Base-by-base conservation (phyloP, 2,113 vertebrate species). In the Canis aureus region DNA sequence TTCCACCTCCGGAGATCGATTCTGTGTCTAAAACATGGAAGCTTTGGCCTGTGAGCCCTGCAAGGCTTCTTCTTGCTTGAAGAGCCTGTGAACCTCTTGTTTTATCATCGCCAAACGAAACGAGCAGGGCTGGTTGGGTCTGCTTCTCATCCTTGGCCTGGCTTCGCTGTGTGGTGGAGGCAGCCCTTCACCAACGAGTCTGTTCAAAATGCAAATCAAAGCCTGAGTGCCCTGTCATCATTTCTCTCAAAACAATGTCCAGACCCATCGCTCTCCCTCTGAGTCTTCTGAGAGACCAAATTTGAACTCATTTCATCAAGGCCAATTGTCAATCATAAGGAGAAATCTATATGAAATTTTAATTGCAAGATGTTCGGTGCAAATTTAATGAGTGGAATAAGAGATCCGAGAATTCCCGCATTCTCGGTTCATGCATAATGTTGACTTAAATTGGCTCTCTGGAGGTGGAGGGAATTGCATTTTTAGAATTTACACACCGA, bases 341-440 rank as follows among this genome's bases (percentile, higher is more conserved):
- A 98, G 98, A 98, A 98, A 99, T 98, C 98, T 98, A 98, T 98
- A 98, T 98, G 98, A 99, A 99, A 98, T 98, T 99, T 99, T 99
- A 99, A 99, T 99, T 99, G 99, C 98, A 98, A 99, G 98, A 99
- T 99, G 99, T 99, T 98, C 98, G 16, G 98, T 98, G 99, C 98
- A 99, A 98, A 98, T 99, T 98, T 99, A 99, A 99, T 99, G 99
- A 99, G 98, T 98, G 98, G 99, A 99, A 98, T 98, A 99, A 98
- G 98, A 99, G 99, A 99, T 98, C 98, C 97, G 98, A 99, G 99
- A 99, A 98, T 99, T 99, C 98, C 98, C 84, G 97, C 92, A 95
- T 98, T 92, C 98, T 98, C 98, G 95, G 97, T 98, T 99, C 98
- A 99, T 99, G 99, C 98, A 98, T 99, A 99, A 99, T 99, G 99